Percentiles rank a stretch among this genome's conserved stretches.
phyloP scores from a whole-genome alignment of 2,113 vertebrate species.

The Columbina picui region DNA sequence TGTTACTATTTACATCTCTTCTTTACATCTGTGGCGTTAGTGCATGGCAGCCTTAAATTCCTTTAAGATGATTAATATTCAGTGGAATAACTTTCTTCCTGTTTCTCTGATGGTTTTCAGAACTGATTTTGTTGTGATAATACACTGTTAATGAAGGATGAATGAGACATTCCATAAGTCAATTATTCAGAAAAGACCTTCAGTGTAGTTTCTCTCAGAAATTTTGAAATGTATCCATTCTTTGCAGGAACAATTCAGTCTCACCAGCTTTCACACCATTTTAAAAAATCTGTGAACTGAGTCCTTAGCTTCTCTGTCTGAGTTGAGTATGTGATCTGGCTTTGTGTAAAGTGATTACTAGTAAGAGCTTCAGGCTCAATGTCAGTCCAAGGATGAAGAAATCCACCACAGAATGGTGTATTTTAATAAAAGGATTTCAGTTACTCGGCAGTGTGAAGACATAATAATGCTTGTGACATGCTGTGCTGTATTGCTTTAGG shows the following conservation, averaged over 20 bases:
- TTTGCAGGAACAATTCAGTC: constrained; percentile 15
- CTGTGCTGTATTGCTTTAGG: constrained; percentile 58
- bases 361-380: constrained; percentile 63
- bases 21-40: not conserved
- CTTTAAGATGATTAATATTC: not conserved
- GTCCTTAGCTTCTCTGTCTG: constrained; percentile 28
- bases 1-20: not conserved
- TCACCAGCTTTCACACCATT: constrained; percentile 13
- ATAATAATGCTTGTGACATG: constrained; percentile 50
- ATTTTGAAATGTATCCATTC: not conserved
- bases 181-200: not conserved
- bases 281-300: constrained; percentile 13
- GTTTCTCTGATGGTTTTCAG: not conserved
- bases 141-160: not conserved
- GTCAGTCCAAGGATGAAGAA: constrained; percentile 66
- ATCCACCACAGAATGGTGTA: constrained; percentile 49
- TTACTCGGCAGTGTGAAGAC: constrained; percentile 26
- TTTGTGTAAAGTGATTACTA: constrained; percentile 66
- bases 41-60: not conserved
- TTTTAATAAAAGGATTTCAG: constrained; percentile 72
- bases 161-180: not conserved
- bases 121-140: not conserved
- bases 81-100: not conserved
- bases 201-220: not conserved
- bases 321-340: constrained; percentile 45